Base-by-base conservation (phyloP, 1,140 invertebrate species). In the Ganaspis sp. region DNA sequence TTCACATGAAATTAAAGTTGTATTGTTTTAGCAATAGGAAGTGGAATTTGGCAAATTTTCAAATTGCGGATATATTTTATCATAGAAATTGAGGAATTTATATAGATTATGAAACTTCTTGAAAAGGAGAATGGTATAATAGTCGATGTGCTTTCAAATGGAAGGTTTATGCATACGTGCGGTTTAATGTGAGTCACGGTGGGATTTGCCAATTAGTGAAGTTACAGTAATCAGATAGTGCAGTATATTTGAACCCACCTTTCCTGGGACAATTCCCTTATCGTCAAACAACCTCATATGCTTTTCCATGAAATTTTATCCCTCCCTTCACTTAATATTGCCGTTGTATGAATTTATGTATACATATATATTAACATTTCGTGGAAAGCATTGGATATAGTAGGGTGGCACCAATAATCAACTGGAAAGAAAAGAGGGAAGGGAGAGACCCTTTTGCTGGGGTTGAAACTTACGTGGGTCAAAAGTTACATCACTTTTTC, bases 171-270 rank as follows among this genome's bases (percentile, higher is more conserved):
- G 40, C 69, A 29, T 23, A 49, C 69, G 72, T 38, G 69, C 72
- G 54, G 54, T 72, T 70, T 64, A 29, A 49, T 58, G 77, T 85
- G 81, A 85, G 45, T 85, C 86, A 87, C 72, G 77, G 79, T 82
- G 83, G 84, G 87, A 88, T 88, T 89, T 84, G 83, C 86, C 86
- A 89, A 89, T 89, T 89, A 88, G 85, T 76, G 40, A 86, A 88
- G 81, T 87, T 70, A 70, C 80, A 77, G 80, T 85, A 86, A 89
- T 89, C 87, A 87, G 87, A 89, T 89, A 81, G 81, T 42, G 53
- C 1, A 71, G 77, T 73, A 81, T 83, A 78, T 19, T n/a, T 6
- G 15, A 64, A 64, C 70, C 70, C 77, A 78, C 79, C 79, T 77
- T 84, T 78, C 26, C 23, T 15, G 26, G 11, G 49, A 72, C 11